Evolutionary conservation across 2,888 invertebrate genomes (phyloP), one percentile per base, ranked within the genome.

Genomic region (Oithona nana): DNA sequence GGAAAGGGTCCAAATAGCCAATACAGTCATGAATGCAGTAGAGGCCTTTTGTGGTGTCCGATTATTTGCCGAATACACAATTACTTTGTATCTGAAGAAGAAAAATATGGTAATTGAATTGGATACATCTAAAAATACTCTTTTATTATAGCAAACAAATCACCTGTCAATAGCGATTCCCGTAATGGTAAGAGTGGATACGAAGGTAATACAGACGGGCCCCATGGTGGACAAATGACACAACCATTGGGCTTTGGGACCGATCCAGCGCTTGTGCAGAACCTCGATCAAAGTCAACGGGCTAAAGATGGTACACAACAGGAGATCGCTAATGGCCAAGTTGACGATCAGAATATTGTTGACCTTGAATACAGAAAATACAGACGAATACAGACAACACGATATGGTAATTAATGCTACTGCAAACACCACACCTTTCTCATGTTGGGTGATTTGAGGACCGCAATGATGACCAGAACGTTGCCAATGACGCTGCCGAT

Each of bases 161-260:
- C 11, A 54, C 54, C 54, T 54, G 54, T 54, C 54, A 54, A 54
- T 54, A 24, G 54, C 54, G 26, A 54, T 54, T 54, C 54, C 54
- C 1, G 54, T 54, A 11, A 54, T 54, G 20, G 54, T 54, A 13
- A 54, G 54, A 2, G 54, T 54, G 8, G 54, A 54, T 24, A 54
- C 54, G 26, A 54, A 54, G 20, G 54, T 54, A 26, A 54, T 54
- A 3, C 54, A 54, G 13, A 54, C 54, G 24, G 54, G 54, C 24
- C 22, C 54, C 54, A 54, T 54, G 20, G 24, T 26, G 1, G 54
- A 54, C 24, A 54, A 26, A 24, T 24, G 22, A 24, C 54, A 54
- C 16, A 54, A 26, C 6, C 22, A 20, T 54, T 54, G 54, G 26
- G 26, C 24, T 16, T 54, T 20, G 2, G 54, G 54, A 16, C 54